Conservation (phyloP, 2,797 vertebrate genomes). For the Spinibarbus caldwelli region DNA sequence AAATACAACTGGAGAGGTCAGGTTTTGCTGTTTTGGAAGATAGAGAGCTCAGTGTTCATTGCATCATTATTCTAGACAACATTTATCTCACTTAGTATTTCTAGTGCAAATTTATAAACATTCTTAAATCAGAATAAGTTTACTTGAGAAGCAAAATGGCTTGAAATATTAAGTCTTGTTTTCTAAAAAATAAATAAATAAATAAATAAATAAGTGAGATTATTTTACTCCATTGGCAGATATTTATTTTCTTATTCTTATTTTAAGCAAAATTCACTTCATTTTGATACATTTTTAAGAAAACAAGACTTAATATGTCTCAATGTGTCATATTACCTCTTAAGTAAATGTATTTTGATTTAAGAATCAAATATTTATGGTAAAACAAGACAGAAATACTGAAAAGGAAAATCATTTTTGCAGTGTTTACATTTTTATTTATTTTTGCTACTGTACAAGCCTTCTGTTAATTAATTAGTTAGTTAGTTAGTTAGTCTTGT, state of each 20-base stretch:
- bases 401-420: too few species aligned
- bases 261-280: neutral
- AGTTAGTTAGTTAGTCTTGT: neutral
- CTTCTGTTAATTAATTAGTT: too few species aligned
- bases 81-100: neutral
- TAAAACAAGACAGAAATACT: too few species aligned
- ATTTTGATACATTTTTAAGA: neutral
- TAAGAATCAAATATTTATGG: neutral
- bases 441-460: neutral
- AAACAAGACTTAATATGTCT: neutral
- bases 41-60: conserved; percentile 20
- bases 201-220: neutral
- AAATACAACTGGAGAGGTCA: conserved; percentile 65
- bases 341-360: neutral
- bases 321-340: neutral
- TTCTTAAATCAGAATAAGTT: too few species aligned
- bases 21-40: conserved; percentile 72
- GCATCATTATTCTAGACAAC: neutral
- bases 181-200: too few species aligned
- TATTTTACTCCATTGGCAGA: neutral
- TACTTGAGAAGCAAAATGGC: too few species aligned
- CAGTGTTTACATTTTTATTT: too few species aligned
- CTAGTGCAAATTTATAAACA: too few species aligned
- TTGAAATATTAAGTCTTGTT: too few species aligned
- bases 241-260: too few species aligned